These are phyloP conservation scores for Heterohyrax brucei DNA, from an alignment of 2,797 vertebrate genomes.

Conservation along the genomic window DNA sequence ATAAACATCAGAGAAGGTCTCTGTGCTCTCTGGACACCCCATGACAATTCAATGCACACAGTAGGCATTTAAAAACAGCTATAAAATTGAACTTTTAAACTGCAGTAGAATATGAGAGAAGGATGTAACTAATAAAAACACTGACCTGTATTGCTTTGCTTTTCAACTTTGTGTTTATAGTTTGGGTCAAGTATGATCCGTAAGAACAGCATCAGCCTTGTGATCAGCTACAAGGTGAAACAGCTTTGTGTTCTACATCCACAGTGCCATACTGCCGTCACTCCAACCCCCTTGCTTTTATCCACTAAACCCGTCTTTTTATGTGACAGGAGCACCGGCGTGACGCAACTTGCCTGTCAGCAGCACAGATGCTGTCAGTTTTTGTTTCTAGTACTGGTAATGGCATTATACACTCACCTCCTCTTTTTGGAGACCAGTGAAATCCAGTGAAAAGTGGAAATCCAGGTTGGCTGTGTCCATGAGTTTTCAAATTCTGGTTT, in stretches of 20 bases:
- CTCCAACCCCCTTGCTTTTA: not conserved
- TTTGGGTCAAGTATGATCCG: slow-evolving; percentile 31
- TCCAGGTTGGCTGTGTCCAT: not conserved
- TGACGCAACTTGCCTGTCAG: not conserved
- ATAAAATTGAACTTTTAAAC: not conserved
- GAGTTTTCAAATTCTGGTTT: slow-evolving; percentile 12
- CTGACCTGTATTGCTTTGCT: not conserved
- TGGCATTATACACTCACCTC: not conserved
- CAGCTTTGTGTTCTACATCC: not conserved
- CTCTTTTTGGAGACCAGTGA: not conserved
- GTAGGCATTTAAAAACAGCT: slow-evolving; percentile 10
- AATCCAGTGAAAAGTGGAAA: not conserved
- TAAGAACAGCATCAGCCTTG: slow-evolving; percentile 10
- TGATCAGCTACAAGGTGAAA: not conserved
- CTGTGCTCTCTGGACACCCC: not conserved
- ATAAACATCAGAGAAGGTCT: slow-evolving; percentile 11
- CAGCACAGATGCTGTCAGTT: slow-evolving; percentile 22
- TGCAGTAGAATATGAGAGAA: not conserved
- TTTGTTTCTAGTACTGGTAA: not conserved
- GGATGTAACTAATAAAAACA: not conserved
- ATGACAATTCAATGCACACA: not conserved
- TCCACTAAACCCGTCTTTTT: not conserved
- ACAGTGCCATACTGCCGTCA: not conserved
- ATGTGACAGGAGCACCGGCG: not conserved
- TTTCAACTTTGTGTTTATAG: slow-evolving; percentile 50